These are phyloP conservation scores for Eucera pruinosa DNA, from an alignment of 2,888 invertebrate genomes.

Conservation along the genomic window DNA sequence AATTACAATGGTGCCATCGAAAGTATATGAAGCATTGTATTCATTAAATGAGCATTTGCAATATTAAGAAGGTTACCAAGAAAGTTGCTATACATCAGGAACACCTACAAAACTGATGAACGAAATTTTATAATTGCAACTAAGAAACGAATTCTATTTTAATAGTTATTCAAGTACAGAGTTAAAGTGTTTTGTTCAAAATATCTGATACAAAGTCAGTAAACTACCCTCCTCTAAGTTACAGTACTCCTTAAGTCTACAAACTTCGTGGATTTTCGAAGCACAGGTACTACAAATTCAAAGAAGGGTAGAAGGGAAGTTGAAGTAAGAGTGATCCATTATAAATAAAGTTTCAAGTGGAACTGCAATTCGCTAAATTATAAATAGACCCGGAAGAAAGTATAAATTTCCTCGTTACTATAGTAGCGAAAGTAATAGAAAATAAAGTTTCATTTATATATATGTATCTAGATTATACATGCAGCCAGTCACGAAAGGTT, in stretches of 20 bases:
- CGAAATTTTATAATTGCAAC: background rate
- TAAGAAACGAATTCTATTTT: background rate
- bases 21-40: too few species aligned
- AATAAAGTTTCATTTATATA: background rate
- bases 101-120: background rate
- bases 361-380: background rate
- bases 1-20: too few species aligned
- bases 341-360: slow-evolving; percentile 6
- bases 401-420: background rate
- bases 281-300: background rate
- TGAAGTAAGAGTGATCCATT: background rate
- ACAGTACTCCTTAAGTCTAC: background rate
- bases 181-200: background rate
- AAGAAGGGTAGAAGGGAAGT: background rate
- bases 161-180: background rate
- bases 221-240: background rate
- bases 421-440: background rate
- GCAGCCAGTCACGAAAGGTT: too few species aligned
- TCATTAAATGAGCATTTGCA: background rate
- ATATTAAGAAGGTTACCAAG: background rate
- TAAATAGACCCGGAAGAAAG: background rate
- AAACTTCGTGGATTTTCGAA: slow-evolving; percentile 5
- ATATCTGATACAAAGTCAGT: background rate
- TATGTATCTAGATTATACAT: too few species aligned
- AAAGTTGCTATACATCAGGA: background rate